phyloP scores from a whole-genome alignment of 2,113 vertebrate species.

The Nothocercus julius region DNA sequence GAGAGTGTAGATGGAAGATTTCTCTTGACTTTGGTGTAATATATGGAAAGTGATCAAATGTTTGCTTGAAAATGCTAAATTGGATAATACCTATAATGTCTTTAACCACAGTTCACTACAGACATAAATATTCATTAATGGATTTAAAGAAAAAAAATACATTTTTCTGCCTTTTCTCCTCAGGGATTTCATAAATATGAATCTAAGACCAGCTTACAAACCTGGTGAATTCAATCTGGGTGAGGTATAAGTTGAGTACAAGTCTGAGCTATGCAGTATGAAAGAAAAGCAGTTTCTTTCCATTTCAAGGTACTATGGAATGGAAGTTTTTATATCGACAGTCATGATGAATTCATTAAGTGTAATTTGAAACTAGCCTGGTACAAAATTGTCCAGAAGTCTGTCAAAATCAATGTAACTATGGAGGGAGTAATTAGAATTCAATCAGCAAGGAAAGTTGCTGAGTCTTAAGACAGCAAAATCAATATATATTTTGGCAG shows the following conservation, averaged over 20 bases:
- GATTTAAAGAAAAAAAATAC: background rate
- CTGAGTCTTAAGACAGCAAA: constrained; percentile 23
- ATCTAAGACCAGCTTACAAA: background rate
- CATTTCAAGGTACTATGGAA: background rate
- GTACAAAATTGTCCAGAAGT: constrained; percentile 4
- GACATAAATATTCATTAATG: background rate
- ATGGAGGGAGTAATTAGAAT: constrained; percentile 25
- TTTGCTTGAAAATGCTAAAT: background rate
- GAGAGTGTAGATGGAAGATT: background rate
- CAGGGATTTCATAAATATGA: background rate
- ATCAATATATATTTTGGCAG: constrained; percentile 30
- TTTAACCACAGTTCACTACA: background rate
- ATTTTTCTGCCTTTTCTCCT: background rate
- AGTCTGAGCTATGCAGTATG: background rate
- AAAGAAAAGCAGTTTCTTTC: constrained; percentile 13
- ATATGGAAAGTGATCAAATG: background rate
- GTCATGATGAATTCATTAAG: constrained; percentile 37
- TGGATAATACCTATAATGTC: background rate
- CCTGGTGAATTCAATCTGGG: background rate
- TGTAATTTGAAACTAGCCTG: constrained; percentile 15
- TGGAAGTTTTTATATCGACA: constrained; percentile 4
- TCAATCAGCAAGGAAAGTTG: constrained; percentile 1
- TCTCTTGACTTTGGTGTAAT: background rate
- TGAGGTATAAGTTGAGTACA: background rate
- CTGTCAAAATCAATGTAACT: constrained; percentile 37